A percentile compares a stretch with the other conserved stretches of the same genome.
Conservation (phyloP, 2,888 invertebrate species). For the Caenorhabditis sp. region DNA sequence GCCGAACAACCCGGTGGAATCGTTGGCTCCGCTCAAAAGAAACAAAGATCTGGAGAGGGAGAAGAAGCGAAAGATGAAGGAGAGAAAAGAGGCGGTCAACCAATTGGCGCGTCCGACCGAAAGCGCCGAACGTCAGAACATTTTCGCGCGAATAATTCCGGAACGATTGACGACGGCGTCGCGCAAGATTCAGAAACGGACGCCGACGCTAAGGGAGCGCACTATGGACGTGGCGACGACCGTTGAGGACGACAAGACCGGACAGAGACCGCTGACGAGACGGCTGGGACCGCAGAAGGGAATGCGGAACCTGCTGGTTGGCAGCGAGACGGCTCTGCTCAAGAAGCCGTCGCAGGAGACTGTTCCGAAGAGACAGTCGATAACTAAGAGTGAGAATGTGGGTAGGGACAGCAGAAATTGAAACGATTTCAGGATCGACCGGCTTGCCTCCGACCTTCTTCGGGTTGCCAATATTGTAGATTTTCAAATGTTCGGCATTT, state of each 20-base stretch:
- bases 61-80: slow-evolving; percentile 35
- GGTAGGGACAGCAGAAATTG: too few species aligned
- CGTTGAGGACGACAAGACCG: not conserved
- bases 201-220: too few species aligned
- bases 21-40: slow-evolving; percentile 8
- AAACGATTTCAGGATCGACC: too few species aligned
- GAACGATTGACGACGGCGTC: not conserved
- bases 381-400: too few species aligned
- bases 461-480: too few species aligned
- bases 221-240: too few species aligned
- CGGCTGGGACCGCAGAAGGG: not conserved
- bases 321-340: not conserved
- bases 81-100: slow-evolving; percentile 32
- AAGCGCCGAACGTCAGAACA: not conserved
- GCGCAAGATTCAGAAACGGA: not conserved
- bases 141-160: slow-evolving; percentile 17
- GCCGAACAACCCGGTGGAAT: slow-evolving; percentile 1
- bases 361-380: not conserved
- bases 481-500: too few species aligned
- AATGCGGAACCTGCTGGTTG: not conserved
- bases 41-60: slow-evolving; percentile 10
- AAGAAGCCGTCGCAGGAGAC: not conserved
- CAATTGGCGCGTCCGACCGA: slow-evolving; percentile 24
- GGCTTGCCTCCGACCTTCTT: too few species aligned
- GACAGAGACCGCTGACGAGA: not conserved